phyloP scores from a whole-genome alignment of 2,797 vertebrate species.

The Ctenopoma multispine region DNA sequence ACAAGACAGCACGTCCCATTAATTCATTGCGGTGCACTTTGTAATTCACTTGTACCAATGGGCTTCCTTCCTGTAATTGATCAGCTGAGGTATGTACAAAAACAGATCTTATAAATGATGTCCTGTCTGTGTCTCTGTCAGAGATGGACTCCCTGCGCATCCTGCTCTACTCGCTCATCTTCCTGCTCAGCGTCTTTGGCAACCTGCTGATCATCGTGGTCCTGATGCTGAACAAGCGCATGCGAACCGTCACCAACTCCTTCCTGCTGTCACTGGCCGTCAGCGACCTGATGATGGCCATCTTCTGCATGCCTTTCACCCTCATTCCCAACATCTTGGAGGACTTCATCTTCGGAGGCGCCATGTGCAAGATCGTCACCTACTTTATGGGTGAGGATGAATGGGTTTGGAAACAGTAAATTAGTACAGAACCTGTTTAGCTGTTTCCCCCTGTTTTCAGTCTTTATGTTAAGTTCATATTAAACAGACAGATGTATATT shows the following conservation, averaged over 20 bases:
- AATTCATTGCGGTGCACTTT: neutral
- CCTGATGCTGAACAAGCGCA: constrained; percentile 89
- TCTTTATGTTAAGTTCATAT: no score
- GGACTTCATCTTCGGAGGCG: constrained; percentile 91
- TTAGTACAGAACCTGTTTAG: no score
- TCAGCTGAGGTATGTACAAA: neutral
- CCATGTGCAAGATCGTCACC: constrained; percentile 89
- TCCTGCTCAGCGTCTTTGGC: constrained; percentile 91
- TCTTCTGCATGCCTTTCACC: constrained; percentile 97
- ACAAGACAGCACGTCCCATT: neutral
- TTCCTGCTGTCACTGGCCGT: constrained; percentile 95
- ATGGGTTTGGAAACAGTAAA: no score
- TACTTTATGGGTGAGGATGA: constrained; percentile 92
- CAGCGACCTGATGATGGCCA: constrained; percentile 94
- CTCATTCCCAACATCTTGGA: constrained; percentile 92
- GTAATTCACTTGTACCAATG: constrained; percentile 30
- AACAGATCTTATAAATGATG: neutral
- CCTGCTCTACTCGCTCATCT: constrained; percentile 91
- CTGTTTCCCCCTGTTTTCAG: no score
- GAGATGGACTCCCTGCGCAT: constrained; percentile 84
- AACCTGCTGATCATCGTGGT: constrained; percentile 93
- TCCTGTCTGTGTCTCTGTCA: constrained; percentile 44
- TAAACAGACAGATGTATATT: no score
- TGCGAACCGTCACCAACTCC: constrained; percentile 95
- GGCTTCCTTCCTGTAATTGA: constrained; percentile 28